Percentiles rank a stretch among this genome's conserved stretches.
Evolutionary conservation across 2,797 vertebrate species (phyloP).

Genomic region (Muscicapa striata): DNA sequence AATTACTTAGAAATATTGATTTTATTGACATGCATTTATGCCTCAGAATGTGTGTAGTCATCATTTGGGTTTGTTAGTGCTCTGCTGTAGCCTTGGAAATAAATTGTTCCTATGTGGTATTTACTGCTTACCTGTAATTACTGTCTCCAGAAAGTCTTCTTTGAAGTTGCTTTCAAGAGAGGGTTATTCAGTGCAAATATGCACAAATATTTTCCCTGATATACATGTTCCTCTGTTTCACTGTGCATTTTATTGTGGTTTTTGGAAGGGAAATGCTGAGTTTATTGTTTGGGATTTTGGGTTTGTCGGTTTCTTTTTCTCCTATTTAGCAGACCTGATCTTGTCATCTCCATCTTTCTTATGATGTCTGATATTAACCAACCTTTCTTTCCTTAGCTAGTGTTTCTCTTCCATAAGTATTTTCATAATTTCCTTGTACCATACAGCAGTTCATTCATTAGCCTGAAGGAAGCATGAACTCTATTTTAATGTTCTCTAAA

Average conservation of each 20-base stretch:
- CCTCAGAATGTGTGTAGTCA: not conserved
- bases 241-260: not conserved
- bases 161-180: not conserved
- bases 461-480: not conserved
- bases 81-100: not conserved
- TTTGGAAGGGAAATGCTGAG: not conserved
- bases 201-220: not conserved
- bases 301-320: fast-evolving
- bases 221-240: not conserved
- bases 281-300: not conserved
- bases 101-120: not conserved
- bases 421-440: not conserved
- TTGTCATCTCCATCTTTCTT: not conserved
- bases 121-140: not conserved
- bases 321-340: not conserved
- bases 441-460: not conserved
- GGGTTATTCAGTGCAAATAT: not conserved
- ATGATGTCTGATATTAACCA: not conserved
- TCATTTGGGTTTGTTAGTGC: not conserved
- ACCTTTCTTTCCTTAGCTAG: not conserved
- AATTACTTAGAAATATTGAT: not conserved
- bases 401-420: not conserved
- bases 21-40: not conserved
- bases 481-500: not conserved
- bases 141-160: not conserved